Evolutionary conservation across 1,140 invertebrate species (phyloP).

Genomic region (Calliopsis andreniformis): DNA sequence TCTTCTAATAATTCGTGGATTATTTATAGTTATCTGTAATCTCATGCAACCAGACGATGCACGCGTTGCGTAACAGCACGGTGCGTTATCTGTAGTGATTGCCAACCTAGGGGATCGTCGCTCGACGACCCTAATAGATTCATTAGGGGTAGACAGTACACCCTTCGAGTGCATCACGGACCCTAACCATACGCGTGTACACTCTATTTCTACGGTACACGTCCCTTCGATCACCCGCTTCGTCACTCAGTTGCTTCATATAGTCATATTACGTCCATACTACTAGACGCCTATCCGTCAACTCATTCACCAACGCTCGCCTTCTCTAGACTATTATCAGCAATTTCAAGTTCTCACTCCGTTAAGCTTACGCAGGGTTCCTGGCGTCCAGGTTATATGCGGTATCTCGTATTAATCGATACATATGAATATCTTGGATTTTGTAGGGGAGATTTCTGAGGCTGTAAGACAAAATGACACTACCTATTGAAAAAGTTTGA

Average conservation of each 20-base stretch:
- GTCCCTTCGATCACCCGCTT: slow-evolving; percentile 34
- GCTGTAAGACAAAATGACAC: too few relatives aligned
- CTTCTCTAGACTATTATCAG: slow-evolving; percentile 5
- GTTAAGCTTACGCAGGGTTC: background rate
- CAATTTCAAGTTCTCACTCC: background rate
- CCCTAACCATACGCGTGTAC: slow-evolving; percentile 43
- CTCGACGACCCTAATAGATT: slow-evolving; percentile 72
- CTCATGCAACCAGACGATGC: slow-evolving; percentile 33
- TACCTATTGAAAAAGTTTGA: too few relatives aligned
- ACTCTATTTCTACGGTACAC: slow-evolving; percentile 55
- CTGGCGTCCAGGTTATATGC: background rate
- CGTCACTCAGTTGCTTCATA: slow-evolving; percentile 25
- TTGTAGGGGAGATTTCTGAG: too few relatives aligned
- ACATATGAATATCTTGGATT: too few relatives aligned
- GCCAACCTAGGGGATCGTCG: slow-evolving; percentile 60
- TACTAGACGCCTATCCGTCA: background rate
- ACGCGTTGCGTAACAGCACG: slow-evolving; percentile 42
- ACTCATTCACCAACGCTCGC: slow-evolving; percentile 19
- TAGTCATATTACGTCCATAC: slow-evolving; percentile 35
- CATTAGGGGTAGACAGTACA: slow-evolving; percentile 69
- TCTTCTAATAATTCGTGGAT: slow-evolving; percentile 12
- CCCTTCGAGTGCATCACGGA: slow-evolving; percentile 53
- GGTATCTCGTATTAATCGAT: background rate
- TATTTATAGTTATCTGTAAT: slow-evolving; percentile 44
- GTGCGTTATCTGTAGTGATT: slow-evolving; percentile 70